A percentile compares a stretch with the other conserved stretches of the same genome.
Conservation (phyloP, 64 coral and sea anemone species). For the Pocillopora verrucosa region DNA sequence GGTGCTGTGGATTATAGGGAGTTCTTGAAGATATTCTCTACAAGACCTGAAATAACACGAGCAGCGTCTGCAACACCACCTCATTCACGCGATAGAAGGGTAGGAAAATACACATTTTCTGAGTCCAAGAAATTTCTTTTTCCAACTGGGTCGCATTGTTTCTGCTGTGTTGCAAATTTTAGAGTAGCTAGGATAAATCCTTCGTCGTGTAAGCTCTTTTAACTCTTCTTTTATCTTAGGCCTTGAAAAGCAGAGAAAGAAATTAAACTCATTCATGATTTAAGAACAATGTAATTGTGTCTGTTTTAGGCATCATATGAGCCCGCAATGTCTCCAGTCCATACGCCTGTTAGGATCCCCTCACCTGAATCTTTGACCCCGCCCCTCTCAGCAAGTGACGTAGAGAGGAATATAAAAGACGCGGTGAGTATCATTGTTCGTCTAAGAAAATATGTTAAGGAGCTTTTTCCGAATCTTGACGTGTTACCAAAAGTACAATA, state of each 20-base stretch:
- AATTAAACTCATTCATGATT: neutral
- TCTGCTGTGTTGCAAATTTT: no score
- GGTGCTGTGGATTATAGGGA: conserved; percentile 77
- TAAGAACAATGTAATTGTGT: neutral
- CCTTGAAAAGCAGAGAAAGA: neutral
- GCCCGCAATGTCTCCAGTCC: conserved; percentile 62
- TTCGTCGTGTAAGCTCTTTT: no score
- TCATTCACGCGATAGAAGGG: conserved; percentile 56
- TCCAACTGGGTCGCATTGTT: no score
- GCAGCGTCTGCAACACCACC: conserved; percentile 67
- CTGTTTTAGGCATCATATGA: conserved; percentile 27
- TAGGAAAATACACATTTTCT: conserved; percentile 9
- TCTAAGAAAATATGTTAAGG: no score
- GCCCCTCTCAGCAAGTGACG: conserved; percentile 60
- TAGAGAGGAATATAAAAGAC: conserved; percentile 77
- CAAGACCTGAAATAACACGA: conserved; percentile 49
- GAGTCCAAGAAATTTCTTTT: no score
- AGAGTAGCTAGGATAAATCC: no score
- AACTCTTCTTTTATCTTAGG: no score
- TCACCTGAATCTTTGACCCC: conserved; percentile 73
- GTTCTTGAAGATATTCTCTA: conserved; percentile 76
- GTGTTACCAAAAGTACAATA: no score
- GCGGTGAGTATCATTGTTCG: conserved; percentile 39
- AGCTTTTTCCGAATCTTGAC: no score
- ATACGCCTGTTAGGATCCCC: conserved; percentile 38